These are phyloP conservation scores for Hypolimnas misippus DNA, from an alignment of 2,888 invertebrate species.

Conservation along the genomic window DNA sequence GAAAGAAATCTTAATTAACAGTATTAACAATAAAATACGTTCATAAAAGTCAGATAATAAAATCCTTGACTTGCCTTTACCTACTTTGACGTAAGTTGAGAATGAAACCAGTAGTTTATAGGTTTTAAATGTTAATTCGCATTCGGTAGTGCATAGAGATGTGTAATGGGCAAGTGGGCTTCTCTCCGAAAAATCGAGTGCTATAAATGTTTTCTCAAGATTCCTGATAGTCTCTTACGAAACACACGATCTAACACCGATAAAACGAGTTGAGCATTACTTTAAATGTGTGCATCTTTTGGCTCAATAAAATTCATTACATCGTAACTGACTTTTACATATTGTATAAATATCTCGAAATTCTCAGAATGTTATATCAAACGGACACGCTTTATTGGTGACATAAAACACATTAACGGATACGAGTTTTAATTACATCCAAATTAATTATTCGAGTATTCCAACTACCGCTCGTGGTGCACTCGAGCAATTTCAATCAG, in stretches of 20 bases:
- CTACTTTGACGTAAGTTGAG: constrained; percentile 36
- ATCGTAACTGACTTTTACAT: constrained; percentile 30
- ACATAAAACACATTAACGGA: constrained; percentile 32
- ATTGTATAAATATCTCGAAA: constrained; percentile 26
- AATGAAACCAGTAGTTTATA: constrained; percentile 42
- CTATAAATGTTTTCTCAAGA: constrained; percentile 25
- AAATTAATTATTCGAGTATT: constrained; percentile 35
- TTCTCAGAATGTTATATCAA: constrained; percentile 16
- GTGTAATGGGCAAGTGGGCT: constrained; percentile 3
- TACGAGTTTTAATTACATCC: constrained; percentile 33
- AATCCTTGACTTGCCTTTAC: constrained; percentile 37
- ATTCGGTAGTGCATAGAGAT: constrained; percentile 28
- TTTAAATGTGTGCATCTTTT: constrained; percentile 39
- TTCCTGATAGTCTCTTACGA: constrained; percentile 24
- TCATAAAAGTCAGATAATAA: constrained; percentile 42
- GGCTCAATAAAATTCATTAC: constrained; percentile 34
- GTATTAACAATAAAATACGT: constrained; percentile 40
- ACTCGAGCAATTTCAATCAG: constrained; percentile 32
- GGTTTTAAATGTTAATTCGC: constrained; percentile 41
- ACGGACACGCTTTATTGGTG: constrained; percentile 35
- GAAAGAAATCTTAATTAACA: constrained; percentile 41
- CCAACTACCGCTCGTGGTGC: constrained; percentile 30
- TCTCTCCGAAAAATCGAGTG: constrained; percentile 27
- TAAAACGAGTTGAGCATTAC: constrained; percentile 32
- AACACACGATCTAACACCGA: constrained; percentile 19